Evolutionary conservation across 1,140 invertebrate genomes (phyloP), one percentile per base, ranked within the genome.

Genomic region (Drosophila eugracilis): DNA sequence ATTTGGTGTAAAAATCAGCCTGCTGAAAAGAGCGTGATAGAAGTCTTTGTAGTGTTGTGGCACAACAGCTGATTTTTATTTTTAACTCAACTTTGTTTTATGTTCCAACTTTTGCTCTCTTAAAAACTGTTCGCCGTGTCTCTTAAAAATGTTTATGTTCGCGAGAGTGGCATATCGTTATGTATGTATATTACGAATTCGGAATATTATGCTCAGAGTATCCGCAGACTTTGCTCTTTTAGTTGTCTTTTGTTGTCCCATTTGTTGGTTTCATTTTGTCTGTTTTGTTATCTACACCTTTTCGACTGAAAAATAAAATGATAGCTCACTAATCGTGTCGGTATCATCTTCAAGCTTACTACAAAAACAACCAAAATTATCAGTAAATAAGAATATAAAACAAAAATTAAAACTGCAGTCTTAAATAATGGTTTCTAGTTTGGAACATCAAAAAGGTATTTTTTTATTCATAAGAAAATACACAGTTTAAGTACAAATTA

Each of bases 11-110:
- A 74, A 66, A 62, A 50, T 42, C 36, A 14, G n/a, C 15, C 22
- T 36, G 57, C 3, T 19, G 34, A 39, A 19, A 50, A 37, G 26
- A 44, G 39, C 5, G 39, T 21, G 32, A 1, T 3, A 12, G 42
- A 14, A 9, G 22, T 34, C 19, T 57, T 34, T 57, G 21, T 55
- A 28, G 19, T 32, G 30, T 22, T 37, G n/a, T 39, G 58, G 17
- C 7, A 17, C 21, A 32, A 14, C 78, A 83, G 78, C 78, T 81
- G 78, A 83, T 80, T 77, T 34, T 37, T 67, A 67, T 63, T 75
- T 78, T 50, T 52, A 63, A 52, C 54, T 63, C 17, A 9, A 36
- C 50, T 39, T 49, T 26, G 15, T 19, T 15, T 28, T 48, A 22
- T 17, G 28, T 30, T 1, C 2, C 2, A 36, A 47, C 17, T 12